A percentile compares a stretch with the other conserved stretches of the same genome.
Evolutionary conservation across 1,140 invertebrate species (phyloP).

Genomic region (Eupristina koningsbergeri): DNA sequence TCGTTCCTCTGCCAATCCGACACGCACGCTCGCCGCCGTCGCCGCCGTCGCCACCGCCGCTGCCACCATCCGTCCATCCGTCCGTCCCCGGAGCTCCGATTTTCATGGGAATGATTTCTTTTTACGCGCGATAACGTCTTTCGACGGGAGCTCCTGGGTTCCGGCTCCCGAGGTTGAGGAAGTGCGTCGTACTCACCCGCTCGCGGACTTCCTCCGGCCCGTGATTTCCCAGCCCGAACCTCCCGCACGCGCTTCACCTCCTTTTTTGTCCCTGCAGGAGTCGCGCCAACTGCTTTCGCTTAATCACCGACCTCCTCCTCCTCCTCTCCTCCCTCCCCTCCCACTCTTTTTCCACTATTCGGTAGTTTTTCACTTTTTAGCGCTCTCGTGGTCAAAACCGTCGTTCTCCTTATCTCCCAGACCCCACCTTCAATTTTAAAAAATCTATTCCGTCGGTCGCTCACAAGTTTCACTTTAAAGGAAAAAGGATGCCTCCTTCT

Average conservation of each 20-base stretch:
- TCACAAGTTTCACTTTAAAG: background rate
- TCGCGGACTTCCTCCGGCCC: slow-evolving; percentile 21
- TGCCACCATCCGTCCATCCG: slow-evolving; percentile 42
- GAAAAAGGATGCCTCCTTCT: background rate
- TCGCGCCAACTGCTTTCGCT: background rate
- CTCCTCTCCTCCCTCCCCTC: no score
- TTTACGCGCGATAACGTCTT: slow-evolving; percentile 48
- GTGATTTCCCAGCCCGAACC: slow-evolving; percentile 35
- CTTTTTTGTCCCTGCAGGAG: slow-evolving; percentile 42
- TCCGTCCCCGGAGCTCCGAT: slow-evolving; percentile 34
- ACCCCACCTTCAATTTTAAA: no score
- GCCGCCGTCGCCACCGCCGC: background rate
- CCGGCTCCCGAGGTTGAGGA: no score
- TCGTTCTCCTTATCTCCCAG: background rate
- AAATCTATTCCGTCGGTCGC: no score
- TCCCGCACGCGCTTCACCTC: no score
- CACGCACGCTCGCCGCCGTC: slow-evolving; percentile 13
- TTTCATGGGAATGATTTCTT: slow-evolving; percentile 51
- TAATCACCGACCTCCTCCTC: background rate
- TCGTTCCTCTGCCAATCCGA: background rate
- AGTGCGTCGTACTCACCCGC: slow-evolving; percentile 3
- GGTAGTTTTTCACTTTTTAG: background rate
- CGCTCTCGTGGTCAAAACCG: background rate
- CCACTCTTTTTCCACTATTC: background rate
- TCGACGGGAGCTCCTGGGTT: slow-evolving; percentile 17